Percentiles rank a stretch among this genome's conserved stretches.
Evolutionary conservation across 2,888 invertebrate genomes (phyloP).

Genomic region (Pollenia labialis): DNA sequence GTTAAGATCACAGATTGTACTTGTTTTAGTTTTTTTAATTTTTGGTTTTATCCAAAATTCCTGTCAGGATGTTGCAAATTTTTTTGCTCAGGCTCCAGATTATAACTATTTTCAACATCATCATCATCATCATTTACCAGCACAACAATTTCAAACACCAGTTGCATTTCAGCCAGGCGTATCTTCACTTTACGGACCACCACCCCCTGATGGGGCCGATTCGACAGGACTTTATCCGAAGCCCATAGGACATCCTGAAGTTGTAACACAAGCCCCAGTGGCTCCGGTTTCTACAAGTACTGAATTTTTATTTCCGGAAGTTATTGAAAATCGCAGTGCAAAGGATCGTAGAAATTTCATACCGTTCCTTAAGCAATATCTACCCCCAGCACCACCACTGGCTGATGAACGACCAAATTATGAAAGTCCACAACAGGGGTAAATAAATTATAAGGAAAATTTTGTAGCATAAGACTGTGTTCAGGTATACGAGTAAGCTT

Average conservation of each 20-base stretch:
- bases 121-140: constrained; percentile 37
- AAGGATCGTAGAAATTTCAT: constrained; percentile 78
- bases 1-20: constrained; percentile 55
- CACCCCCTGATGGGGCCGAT: constrained; percentile 11
- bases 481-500: too few relatives aligned
- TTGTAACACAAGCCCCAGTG: constrained; percentile 75
- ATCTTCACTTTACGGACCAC: constrained; percentile 75
- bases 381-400: constrained; percentile 78
- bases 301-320: constrained; percentile 81
- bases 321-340: constrained; percentile 80
- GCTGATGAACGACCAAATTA: constrained; percentile 78
- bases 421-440: constrained; percentile 78
- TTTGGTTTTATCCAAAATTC: constrained; percentile 2
- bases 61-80: constrained; percentile 79
- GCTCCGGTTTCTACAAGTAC: constrained; percentile 75
- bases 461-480: background rate
- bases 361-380: constrained; percentile 79
- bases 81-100: constrained; percentile 78
- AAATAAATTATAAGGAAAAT: constrained; percentile 19
- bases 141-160: constrained; percentile 59
- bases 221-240: constrained; percentile 48
- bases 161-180: constrained; percentile 66
- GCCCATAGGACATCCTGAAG: constrained; percentile 44
- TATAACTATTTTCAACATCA: constrained; percentile 76
- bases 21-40: constrained; percentile 27